phyloP scores from a whole-genome alignment of 1,140 invertebrate species.

The Oryctes rhinoceros region DNA sequence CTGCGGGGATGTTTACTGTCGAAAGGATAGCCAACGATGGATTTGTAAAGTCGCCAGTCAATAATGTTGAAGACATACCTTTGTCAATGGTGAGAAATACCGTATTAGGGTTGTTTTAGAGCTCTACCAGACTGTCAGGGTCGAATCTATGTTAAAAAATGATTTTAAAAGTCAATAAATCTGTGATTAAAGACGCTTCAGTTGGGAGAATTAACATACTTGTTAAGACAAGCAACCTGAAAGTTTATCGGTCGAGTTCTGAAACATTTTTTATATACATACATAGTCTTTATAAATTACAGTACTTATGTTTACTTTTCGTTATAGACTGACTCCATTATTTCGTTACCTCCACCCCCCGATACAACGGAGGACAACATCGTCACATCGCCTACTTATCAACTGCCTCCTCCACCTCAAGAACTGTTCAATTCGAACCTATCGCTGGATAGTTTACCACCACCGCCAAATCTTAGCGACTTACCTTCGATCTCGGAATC shows the following conservation, averaged over 20 bases:
- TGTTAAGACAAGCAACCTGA: no score
- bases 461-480: slow-evolving; percentile 77
- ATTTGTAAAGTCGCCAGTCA: slow-evolving; percentile 62
- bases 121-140: no score
- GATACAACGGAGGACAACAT: slow-evolving; percentile 60
- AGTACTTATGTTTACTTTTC: background rate
- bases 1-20: slow-evolving; percentile 45
- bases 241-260: no score
- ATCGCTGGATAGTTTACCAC: slow-evolving; percentile 77
- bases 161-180: no score
- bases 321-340: slow-evolving; percentile 65
- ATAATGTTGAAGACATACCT: slow-evolving; percentile 53
- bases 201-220: no score
- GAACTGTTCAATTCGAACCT: slow-evolving; percentile 78
- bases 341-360: slow-evolving; percentile 66
- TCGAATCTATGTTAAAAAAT: no score
- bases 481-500: slow-evolving; percentile 65
- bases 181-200: no score
- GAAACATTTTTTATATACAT: no score
- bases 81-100: slow-evolving; percentile 60
- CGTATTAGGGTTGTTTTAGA: background rate
- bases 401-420: slow-evolving; percentile 70
- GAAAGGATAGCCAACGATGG: slow-evolving; percentile 55
- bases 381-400: slow-evolving; percentile 53
- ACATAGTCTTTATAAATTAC: background rate